Evolutionary conservation across 2,888 invertebrate genomes (phyloP), one percentile per base, ranked within the genome.

Genomic region (Drosophila heteroneura): DNA sequence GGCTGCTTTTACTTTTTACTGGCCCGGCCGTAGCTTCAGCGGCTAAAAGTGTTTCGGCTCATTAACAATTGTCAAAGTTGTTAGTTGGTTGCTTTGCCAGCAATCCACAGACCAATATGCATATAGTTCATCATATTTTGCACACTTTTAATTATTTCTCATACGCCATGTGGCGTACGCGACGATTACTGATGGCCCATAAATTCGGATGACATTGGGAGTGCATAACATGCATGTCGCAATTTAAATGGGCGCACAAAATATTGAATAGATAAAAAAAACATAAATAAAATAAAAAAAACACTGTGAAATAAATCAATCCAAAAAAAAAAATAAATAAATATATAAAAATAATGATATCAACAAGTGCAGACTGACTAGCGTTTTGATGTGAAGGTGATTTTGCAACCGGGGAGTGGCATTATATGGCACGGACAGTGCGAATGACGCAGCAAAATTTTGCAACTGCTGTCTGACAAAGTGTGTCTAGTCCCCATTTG

Each of bases 1-100:
- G 60, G 32, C 49, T 69, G 63, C 69, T 77, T 79, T 75, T 74
- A 74, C 75, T 68, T 68, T 67, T 58, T n/a, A 26, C 12, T 54
- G 5, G 53, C 53, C 37, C 26, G 26, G 12, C 44, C 28, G 44
- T 30, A 28, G 58, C 26, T 37, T 63, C 32, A 28, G 39, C 32
- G 26, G 16, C 39, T 3, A 37, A 53, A 10, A n/a, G 32, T 30
- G 44, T 47, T 56, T 44, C 33, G 44, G 41, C 33, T 64, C 63
- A 57, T 63, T 47, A 37, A 32, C 59, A 59, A 59, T 47, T 63
- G 56, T 57, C 63, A 32, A 63, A 57, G 28, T 57, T 44, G 58
- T 35, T 54, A 26, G 19, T 19, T 47, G 47, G 5, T 26, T 26
- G 37, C 35, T 37, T 56, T 56, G 37, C 14, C 41, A 28, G 57